Evolutionary conservation across 2,888 invertebrate species (phyloP).

Genomic region (Sympetrum striolatum): DNA sequence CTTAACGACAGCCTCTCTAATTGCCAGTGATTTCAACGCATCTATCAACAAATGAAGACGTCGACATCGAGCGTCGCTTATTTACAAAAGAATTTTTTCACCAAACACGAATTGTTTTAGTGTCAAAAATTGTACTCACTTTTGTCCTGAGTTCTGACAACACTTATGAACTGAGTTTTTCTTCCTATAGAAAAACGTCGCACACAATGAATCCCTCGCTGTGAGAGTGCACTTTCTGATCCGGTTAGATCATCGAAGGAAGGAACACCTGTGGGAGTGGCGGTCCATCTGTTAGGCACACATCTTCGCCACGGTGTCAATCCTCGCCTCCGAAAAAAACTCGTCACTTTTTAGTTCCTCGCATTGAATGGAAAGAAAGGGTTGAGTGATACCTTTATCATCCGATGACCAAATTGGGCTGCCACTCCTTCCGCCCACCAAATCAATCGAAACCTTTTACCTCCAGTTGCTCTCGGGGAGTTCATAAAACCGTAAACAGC

Average conservation of each 20-base stretch:
- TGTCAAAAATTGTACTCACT: not conserved
- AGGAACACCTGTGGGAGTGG: not conserved
- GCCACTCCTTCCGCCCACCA: not conserved
- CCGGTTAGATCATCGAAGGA: too few relatives aligned
- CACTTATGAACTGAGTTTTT: not conserved
- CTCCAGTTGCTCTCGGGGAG: too few relatives aligned
- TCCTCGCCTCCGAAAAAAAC: not conserved
- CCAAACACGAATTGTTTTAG: not conserved
- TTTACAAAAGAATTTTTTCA: too few relatives aligned
- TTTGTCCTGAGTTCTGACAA: not conserved
- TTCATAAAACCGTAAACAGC: too few relatives aligned
- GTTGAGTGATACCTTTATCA: not conserved
- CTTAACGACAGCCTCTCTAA: too few relatives aligned
- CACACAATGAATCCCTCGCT: not conserved
- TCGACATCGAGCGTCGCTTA: too few relatives aligned
- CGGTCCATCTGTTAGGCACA: not conserved
- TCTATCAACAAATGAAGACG: too few relatives aligned
- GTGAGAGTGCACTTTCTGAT: not conserved
- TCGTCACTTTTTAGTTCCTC: not conserved
- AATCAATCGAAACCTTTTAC: not conserved
- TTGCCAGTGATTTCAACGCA: too few relatives aligned
- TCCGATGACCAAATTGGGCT: not conserved
- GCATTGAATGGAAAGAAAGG: not conserved
- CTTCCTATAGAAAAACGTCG: not conserved
- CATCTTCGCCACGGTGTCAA: not conserved